Percentiles rank a stretch among this genome's conserved stretches.
phyloP scores from a whole-genome alignment of 2,797 vertebrate species.

The Helostoma temminkii region DNA sequence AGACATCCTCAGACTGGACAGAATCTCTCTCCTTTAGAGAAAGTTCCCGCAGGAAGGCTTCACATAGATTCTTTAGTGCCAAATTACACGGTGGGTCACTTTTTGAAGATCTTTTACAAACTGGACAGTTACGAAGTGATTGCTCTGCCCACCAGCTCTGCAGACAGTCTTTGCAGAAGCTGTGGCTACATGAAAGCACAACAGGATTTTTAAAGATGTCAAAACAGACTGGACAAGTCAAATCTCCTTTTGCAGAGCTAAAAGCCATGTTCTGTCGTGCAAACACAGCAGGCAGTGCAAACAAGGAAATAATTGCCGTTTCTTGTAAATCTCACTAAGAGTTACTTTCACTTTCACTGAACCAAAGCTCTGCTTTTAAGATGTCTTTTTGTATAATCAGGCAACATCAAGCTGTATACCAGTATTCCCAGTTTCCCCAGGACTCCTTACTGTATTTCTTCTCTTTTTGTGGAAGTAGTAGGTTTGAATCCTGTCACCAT shows the following conservation, averaged over 20 bases:
- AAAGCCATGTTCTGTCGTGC: constrained; percentile 2
- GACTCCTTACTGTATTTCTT: background rate
- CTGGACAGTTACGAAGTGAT: background rate
- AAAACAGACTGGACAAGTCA: constrained; percentile 21
- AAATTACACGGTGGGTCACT: constrained; percentile 29
- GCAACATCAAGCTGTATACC: background rate
- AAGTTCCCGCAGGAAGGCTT: constrained; percentile 13
- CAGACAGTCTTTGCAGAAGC: constrained; percentile 45
- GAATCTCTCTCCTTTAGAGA: background rate
- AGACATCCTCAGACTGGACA: background rate
- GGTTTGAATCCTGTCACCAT: background rate
- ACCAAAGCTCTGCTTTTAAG: background rate
- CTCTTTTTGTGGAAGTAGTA: background rate
- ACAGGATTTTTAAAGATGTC: constrained; percentile 39
- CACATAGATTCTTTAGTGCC: constrained; percentile 37
- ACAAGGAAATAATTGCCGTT: background rate
- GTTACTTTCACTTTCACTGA: background rate
- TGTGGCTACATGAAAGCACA: constrained; percentile 43
- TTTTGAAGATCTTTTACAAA: constrained; percentile 33
- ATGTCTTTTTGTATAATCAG: background rate
- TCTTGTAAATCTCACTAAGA: background rate
- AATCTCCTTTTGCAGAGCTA: background rate
- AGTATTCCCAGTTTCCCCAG: background rate
- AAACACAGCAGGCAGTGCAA: background rate
- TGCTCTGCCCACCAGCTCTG: constrained; percentile 31